Evolutionary conservation across 1,140 invertebrate species (phyloP), one percentile per base, ranked within the genome.

Genomic region (Solenopsis invicta): DNA sequence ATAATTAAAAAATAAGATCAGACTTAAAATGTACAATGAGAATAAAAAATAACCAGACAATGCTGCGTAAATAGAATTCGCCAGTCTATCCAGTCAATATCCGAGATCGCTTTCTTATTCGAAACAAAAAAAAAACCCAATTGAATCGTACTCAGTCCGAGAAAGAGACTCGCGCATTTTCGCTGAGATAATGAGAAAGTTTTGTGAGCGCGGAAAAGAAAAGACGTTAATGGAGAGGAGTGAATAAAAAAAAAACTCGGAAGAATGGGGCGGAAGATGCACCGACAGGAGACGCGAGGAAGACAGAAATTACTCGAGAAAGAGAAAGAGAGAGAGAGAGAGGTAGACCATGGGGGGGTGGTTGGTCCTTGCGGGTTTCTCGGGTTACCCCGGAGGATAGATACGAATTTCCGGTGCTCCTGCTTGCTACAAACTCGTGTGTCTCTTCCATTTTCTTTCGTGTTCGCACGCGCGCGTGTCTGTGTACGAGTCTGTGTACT

Each of bases 111-210:
- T 80, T 50, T 24, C 62, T 85, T 48, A 69, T 77, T n/a, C 10
- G 9, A 41, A n/a, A 54, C 16, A 76, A 54, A 41, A 71, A 80
- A 71, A 78, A 67, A 71, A n/a, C 48, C 41, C 54, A 75, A 84
- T 84, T 84, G 80, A 84, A 84, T 84, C 69, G 56, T 61, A 75
- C 69, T 29, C 29, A 66, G 16, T 29, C 34, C 12, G 24, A 84
- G 76, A 64, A 48, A 80, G 48, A 48, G 74, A 69, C 54, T 81
- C 54, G 85, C 59, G 80, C 75, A 87, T 90, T 86, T 84, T 77
- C 50, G 34, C 62, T 1, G 29, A 54, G 81, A 86, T 90, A 90
- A 90, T 86, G 82, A 91, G 89, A 90, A 88, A 90, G 89, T 91
- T 91, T 91, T 74, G 66, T 77, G 59, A 72, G 52, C 21, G 34